Conservation (phyloP, 2,888 invertebrate genomes). For the Hanleya hanleyi region DNA sequence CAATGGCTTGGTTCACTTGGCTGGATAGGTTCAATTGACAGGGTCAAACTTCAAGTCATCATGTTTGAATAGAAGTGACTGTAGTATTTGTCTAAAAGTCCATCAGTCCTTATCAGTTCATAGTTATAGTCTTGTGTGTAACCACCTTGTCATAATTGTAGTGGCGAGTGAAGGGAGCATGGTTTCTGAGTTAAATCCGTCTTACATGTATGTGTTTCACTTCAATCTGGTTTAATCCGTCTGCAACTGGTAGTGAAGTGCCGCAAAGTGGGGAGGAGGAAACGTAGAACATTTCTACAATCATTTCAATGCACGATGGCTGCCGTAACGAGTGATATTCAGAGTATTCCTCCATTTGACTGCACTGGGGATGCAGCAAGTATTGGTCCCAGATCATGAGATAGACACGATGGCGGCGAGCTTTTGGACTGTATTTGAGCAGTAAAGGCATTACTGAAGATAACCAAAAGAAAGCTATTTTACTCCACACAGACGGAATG, state of each 20-base stretch:
- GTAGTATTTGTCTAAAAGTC: too few relatives aligned
- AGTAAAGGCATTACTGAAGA: background rate
- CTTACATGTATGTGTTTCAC: too few relatives aligned
- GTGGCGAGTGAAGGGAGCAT: too few relatives aligned
- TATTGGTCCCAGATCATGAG: background rate
- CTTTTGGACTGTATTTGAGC: conserved; percentile 5
- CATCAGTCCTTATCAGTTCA: too few relatives aligned
- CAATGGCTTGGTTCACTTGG: too few relatives aligned
- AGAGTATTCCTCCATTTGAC: conserved; percentile 1
- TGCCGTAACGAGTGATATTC: background rate
- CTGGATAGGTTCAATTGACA: too few relatives aligned
- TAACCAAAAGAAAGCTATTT: conserved; percentile 4
- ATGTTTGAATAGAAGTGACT: too few relatives aligned
- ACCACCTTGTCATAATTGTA: too few relatives aligned
- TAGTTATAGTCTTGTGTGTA: too few relatives aligned
- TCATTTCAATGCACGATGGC: background rate
- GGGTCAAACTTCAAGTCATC: too few relatives aligned
- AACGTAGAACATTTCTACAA: background rate
- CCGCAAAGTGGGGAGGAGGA: conserved; percentile 1
- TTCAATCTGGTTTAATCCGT: conserved; percentile 3
- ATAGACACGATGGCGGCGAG: conserved; percentile 6
- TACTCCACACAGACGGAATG: conserved; percentile 10
- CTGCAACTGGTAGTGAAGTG: background rate
- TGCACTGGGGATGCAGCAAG: background rate
- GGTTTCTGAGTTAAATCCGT: too few relatives aligned